phyloP scores from a whole-genome alignment of 2,888 invertebrate species.

The Cephalotes varians region DNA sequence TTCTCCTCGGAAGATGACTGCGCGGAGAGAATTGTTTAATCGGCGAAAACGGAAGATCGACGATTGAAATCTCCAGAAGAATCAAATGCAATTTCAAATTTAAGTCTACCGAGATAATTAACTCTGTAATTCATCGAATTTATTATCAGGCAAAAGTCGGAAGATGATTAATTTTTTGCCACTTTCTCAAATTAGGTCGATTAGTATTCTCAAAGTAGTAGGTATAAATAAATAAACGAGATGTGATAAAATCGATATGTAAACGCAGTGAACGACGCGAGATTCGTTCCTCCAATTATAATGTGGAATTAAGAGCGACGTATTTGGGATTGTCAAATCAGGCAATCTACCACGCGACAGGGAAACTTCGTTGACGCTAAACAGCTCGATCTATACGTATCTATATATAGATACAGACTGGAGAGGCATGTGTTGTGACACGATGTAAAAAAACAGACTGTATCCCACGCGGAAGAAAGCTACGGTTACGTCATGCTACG shows the following conservation, averaged over 20 bases:
- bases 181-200: background rate
- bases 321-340: constrained; percentile 44
- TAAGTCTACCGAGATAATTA: background rate
- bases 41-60: constrained; percentile 12
- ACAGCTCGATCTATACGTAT: background rate
- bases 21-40: constrained; percentile 38
- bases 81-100: background rate
- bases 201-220: constrained; percentile 2
- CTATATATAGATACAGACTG: constrained; percentile 9
- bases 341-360: constrained; percentile 23
- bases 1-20: background rate
- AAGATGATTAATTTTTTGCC: background rate
- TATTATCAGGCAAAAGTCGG: background rate
- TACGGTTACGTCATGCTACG: constrained; percentile 33
- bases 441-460: constrained; percentile 5
- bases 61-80: background rate
- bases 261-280: background rate
- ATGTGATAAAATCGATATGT: constrained; percentile 4
- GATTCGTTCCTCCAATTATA: constrained; percentile 10
- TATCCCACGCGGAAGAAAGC: constrained; percentile 19
- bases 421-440: constrained; percentile 10
- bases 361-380: background rate
- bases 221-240: background rate
- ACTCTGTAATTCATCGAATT: background rate
- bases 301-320: constrained; percentile 24